Evolutionary conservation across 2,113 vertebrate genomes (phyloP), one percentile per base, ranked within the genome.

Genomic region (Onychostoma macrolepis): DNA sequence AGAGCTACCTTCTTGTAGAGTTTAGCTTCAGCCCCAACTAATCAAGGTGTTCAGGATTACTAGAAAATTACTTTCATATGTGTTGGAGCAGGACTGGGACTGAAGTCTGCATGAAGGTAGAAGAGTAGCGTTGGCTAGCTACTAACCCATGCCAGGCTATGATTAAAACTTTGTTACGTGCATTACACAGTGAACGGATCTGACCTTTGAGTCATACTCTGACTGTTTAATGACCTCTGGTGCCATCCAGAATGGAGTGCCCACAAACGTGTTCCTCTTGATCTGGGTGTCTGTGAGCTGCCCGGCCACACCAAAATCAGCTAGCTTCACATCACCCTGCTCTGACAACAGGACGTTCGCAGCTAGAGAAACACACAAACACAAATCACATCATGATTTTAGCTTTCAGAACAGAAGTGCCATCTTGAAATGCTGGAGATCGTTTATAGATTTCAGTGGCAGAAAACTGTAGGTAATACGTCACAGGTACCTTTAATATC

Each of bases 171-270:
- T 75, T n/a, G 4, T 4, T 41, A 45, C 12, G 6, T n/a, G 4
- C 45, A 78, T 53, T 19, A 78, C 45, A 58, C 24, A 12, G 30
- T 33, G 1, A 26, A 9, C 1, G 7, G 21, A 21, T 43, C 36
- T n/a, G 87, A 98, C 98, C 97, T 99, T 99, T 33, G 96, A 99
- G 91, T 99, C 98, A 12, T 99, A 99, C 0, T 98, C 97, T 0
- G 98, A 98, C 84, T 99, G 98, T 87, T 99, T 98, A 90, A 99
- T 99, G 92, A 99, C 98, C 91, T 99, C 98, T 3, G 98, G 98
- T 3, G 98, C 98, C 98, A 99, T 99, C 98, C 98, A 99, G 93
- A 99, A 99, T 0, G 98, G 98, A 33, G 98, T 99, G 80, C 98
- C 98, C 71, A 99, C 98, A 88, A 99, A 99, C 0, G 98, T 99